phyloP scores from a whole-genome alignment of 1,140 invertebrate species.

The Lithobius niger region DNA sequence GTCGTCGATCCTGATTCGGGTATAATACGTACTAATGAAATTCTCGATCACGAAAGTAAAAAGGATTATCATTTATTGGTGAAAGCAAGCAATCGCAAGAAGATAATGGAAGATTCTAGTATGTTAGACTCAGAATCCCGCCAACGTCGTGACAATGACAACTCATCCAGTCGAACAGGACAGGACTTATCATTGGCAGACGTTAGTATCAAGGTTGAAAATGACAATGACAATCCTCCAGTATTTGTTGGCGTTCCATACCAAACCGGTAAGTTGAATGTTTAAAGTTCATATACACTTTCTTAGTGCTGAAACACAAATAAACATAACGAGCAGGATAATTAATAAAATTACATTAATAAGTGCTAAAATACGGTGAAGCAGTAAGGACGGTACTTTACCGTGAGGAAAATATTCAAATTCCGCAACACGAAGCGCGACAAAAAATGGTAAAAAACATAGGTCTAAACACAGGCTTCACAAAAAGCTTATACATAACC shows the following conservation, averaged over 20 bases:
- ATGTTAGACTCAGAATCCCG: neutral
- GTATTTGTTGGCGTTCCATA: neutral
- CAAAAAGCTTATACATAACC: too few relatives aligned
- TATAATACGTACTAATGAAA: slow-evolving; percentile 57
- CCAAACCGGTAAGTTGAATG: slow-evolving; percentile 2
- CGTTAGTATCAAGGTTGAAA: neutral
- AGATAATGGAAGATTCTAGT: neutral
- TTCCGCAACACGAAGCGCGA: too few relatives aligned
- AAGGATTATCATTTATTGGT: slow-evolving; percentile 58
- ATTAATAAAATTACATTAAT: too few relatives aligned
- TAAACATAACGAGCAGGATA: too few relatives aligned
- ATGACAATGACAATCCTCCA: neutral
- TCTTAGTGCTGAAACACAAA: too few relatives aligned
- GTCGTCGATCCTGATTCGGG: slow-evolving; percentile 65
- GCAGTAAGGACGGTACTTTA: too few relatives aligned
- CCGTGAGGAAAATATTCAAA: too few relatives aligned
- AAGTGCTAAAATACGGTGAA: too few relatives aligned
- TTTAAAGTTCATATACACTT: too few relatives aligned
- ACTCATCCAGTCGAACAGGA: neutral
- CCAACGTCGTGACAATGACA: neutral
- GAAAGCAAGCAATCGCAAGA: slow-evolving; percentile 58
- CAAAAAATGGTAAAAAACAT: too few relatives aligned
- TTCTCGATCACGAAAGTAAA: slow-evolving; percentile 58
- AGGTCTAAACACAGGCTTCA: too few relatives aligned
- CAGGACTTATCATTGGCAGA: neutral